Evolutionary conservation across 30 jellyfish, hydroid and myxozoan species (phyloP), one percentile per base, ranked within the genome.

Genomic region (Calvadosia cruxmelitensis): DNA sequence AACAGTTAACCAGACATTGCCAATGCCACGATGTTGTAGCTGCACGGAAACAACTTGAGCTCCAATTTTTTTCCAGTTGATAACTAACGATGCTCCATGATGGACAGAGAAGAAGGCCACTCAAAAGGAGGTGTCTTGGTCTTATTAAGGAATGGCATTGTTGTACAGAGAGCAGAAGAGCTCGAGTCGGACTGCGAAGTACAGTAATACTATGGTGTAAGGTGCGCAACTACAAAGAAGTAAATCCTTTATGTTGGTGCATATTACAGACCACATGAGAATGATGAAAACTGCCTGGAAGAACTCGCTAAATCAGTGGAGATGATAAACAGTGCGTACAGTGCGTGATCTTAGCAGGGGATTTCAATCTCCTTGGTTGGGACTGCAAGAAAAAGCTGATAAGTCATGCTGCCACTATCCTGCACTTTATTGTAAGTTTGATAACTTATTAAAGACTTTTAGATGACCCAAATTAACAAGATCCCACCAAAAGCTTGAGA

Each of bases 101-200:
- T 48, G 68, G n/a, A n/a, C n/a, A n/a, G n/a, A n/a, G n/a, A n/a
- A n/a, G n/a, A n/a, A n/a, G n/a, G n/a, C n/a, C n/a, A n/a, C n/a
- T n/a, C n/a, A n/a, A n/a, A n/a, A 2, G 79, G 79, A 69, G 79
- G 79, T 49, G 79, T 69, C 70, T 49, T 69, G 26, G 20, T 69
- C 13, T 35, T 69, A 70, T 29, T 70, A 69, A 35, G 49, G 70
- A 42, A 29, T 16, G 69, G 28, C 20, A 50, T 69, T 34, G 49
- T 49, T 16, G 2, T 42, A 27, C 15, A 24, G 32, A 69, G 79
- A 69, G 69, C 42, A 15, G 66, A 34, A 52, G 80, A 50, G 29
- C 49, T 53, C 27, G 83, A 72, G 20, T 7, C 83, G 62, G 83
- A 34, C 24, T 61, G 73, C 61, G 83, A 72, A n/a, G n/a, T n/a